Base-by-base conservation (phyloP, 1,140 invertebrate genomes). In the Eumaeus atala region DNA sequence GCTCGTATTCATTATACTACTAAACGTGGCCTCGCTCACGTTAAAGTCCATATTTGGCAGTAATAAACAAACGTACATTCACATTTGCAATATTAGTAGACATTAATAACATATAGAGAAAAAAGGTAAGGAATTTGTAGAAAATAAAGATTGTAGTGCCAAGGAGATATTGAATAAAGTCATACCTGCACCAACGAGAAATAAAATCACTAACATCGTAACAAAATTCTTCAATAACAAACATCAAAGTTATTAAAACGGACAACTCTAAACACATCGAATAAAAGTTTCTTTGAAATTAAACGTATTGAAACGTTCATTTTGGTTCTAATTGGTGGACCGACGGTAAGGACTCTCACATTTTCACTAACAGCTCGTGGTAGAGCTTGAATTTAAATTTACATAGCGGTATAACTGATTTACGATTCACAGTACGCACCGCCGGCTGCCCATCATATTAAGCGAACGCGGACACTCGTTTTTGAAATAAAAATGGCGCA, bases 331-430 rank as follows among this genome's bases (percentile, higher is more conserved):
- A 74, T 72, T 71, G 71, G 61, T 74, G 62, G 70, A 78, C 83
- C 76, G 72, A 56, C 74, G 58, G 58, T 61, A 59, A 81, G 64
- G 70, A 74, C 70, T 74, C 62, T 70, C 73, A 77, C 83, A 86
- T 84, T 86, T 83, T 86, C 79, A 84, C 81, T 84, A 77, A 58
- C 67, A 67, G 64, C 47, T 54, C 59, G 65, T 66, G 56, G 65
- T 67, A 62, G 56, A 76, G 62, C 72, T 74, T 72, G 83, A 84
- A 86, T 86, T 72, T 81, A 76, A 86, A 86, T 80, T 84, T 78
- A 64, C 67, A 60, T 86, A 86, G 83, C 83, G 83, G 83, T 86
- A 80, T 65, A 61, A 62, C 58, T 48, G 49, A 67, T 77, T 85
- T 81, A 72, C 61, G 61, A 84, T 85, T 77, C 82, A 74, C 61